Evolutionary conservation across 1,140 invertebrate genomes (phyloP).

Genomic region (Trachymyrmex septentrionalis): DNA sequence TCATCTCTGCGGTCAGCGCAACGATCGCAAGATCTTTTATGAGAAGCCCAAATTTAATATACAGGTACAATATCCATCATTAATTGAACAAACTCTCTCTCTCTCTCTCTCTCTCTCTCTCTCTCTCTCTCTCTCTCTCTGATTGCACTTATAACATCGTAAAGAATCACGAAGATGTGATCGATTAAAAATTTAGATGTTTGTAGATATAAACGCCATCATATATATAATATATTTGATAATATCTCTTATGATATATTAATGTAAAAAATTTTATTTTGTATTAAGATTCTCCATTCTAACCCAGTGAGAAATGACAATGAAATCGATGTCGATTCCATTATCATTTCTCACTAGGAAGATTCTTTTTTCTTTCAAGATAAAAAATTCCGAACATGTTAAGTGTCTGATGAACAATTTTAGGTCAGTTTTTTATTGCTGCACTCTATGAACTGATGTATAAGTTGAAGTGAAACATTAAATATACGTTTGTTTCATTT

Average conservation of each 20-base stretch:
- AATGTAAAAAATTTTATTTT: neutral
- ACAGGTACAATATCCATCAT: slow-evolving; percentile 75
- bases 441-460: too few relatives aligned
- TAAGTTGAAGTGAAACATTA: too few relatives aligned
- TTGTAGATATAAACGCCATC: neutral
- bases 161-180: neutral
- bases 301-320: neutral
- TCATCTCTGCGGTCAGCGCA: slow-evolving; percentile 86
- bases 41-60: slow-evolving; percentile 88
- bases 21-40: slow-evolving; percentile 88
- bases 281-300: neutral
- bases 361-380: neutral
- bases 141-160: neutral
- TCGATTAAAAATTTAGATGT: neutral
- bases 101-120: too few relatives aligned
- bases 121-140: too few relatives aligned
- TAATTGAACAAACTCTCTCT: neutral
- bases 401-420: neutral
- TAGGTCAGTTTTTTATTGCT: too few relatives aligned
- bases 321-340: too few relatives aligned
- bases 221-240: neutral
- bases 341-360: too few relatives aligned
- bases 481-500: too few relatives aligned
- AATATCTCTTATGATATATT: neutral
- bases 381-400: neutral